A percentile compares a stretch with the other conserved stretches of the same genome.
Conservation (phyloP, 2,888 invertebrate species). For the Synergus japonicus region DNA sequence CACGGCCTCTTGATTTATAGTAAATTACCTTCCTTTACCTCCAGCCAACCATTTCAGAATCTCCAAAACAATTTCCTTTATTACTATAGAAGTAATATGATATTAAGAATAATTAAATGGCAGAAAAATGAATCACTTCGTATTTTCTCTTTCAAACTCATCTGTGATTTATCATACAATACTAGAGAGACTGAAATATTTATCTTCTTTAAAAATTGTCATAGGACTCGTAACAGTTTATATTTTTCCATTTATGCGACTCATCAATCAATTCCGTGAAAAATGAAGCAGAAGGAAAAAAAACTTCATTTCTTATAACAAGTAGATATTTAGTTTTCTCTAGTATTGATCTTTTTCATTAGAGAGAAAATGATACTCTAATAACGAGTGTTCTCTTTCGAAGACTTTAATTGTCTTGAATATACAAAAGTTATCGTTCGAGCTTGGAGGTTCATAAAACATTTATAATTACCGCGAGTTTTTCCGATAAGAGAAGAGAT, state of each 20-base stretch:
- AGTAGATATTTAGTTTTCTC: not conserved
- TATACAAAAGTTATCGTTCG: too few relatives aligned
- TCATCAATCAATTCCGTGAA: not conserved
- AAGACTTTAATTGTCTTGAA: too few relatives aligned
- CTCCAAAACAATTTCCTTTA: not conserved
- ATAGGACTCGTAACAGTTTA: not conserved
- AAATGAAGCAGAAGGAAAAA: not conserved
- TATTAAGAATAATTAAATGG: not conserved
- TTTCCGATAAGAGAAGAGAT: too few relatives aligned
- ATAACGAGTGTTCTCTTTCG: too few relatives aligned
- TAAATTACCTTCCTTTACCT: not conserved
- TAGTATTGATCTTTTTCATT: not conserved
- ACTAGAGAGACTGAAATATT: not conserved
- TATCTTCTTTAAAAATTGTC: not conserved
- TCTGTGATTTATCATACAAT: not conserved
- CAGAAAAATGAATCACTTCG: too few relatives aligned
- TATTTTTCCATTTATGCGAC: not conserved
- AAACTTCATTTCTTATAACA: not conserved
- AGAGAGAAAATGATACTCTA: too few relatives aligned
- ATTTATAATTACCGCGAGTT: too few relatives aligned
- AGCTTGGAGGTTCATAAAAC: not conserved
- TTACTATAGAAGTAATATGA: not conserved
- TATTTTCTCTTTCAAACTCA: not conserved
- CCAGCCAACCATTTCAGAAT: not conserved
- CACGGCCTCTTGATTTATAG: not conserved